Base-by-base conservation (phyloP, 2,113 vertebrate genomes). In the Mesembrinibis cayennensis region DNA sequence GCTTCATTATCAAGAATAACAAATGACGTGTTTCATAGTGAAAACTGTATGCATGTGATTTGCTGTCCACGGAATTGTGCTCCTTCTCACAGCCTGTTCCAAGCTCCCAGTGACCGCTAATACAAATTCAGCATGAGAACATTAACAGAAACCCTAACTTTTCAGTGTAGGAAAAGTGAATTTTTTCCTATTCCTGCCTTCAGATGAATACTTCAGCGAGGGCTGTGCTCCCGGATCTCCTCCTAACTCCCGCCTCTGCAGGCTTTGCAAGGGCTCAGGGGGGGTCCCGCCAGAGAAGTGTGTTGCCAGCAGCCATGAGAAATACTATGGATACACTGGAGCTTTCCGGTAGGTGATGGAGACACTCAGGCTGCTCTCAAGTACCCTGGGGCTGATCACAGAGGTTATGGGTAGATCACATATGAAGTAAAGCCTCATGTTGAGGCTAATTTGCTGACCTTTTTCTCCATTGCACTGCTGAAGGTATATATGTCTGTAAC, bases 161-260 rank as follows among this genome's bases (percentile, higher is more conserved):
- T 50, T 36, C 45, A 45, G 74, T 25, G 42, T 42, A 58, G 38
- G 12, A n/a, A 90, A 86, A 78, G 26, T 47, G 16, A 76, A 1
- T 53, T 47, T 82, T 30, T 34, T n/a, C 45, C 3, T 38, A 1
- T 95, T 44, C 9, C 85, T 85, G 61, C 65, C 25, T 22, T 16
- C 93, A 98, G 98, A 96, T 47, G 93, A 96, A n/a, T 98, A 97
- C 97, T 99, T 99, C 97, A 96, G 63, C 8, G 16, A 92, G 42
- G 97, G 99, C 95, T 99, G 99, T 80, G 99, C 98, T 86, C 99
- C 99, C 0, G 99, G 99, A 7, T 97, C 99, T 69, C 85, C 98
- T 8, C 53, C 55, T 0, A 15, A 0, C 13, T 99, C 99, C 44
- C 66, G 78, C 1, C 98, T 99, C 66, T 99, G 99, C 78, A 5